Conservation (phyloP, 2,113 vertebrate species). For the Mola mola region DNA sequence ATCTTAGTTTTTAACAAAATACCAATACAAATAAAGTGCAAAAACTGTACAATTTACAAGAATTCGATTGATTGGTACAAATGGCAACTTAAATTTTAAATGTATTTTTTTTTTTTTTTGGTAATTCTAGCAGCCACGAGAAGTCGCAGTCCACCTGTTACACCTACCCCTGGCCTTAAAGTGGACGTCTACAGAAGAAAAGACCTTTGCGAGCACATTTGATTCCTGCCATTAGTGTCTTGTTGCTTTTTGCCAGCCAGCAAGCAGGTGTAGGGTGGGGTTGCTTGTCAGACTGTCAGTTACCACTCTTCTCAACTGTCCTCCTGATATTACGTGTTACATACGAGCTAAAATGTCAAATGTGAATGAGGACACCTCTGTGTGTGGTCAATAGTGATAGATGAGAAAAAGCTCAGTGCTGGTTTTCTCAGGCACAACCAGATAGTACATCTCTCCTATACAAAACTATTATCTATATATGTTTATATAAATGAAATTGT, state of each 20-base stretch:
- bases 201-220: background rate
- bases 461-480: too few relatives aligned
- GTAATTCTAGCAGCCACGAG: background rate
- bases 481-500: too few relatives aligned
- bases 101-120: too few relatives aligned
- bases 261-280: slow-evolving; percentile 67
- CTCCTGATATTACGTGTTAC: slow-evolving; percentile 76
- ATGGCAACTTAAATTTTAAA: too few relatives aligned
- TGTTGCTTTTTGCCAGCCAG: slow-evolving; percentile 17
- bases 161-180: slow-evolving; percentile 1
- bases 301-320: slow-evolving; percentile 59
- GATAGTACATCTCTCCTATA: background rate
- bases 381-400: slow-evolving; percentile 13
- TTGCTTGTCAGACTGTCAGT: slow-evolving; percentile 46
- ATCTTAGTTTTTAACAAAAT: too few relatives aligned
- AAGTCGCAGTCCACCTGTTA: background rate
- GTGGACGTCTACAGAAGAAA: slow-evolving; percentile 7
- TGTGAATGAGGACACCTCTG: background rate
- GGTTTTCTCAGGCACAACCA: slow-evolving; percentile 27
- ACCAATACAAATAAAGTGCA: too few relatives aligned
- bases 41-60: too few relatives aligned
- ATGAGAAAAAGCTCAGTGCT: slow-evolving; percentile 19
- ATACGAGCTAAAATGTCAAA: slow-evolving; percentile 40
- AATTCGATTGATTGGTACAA: too few relatives aligned
- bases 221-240: slow-evolving; percentile 26